These are phyloP conservation scores for Apis mellifera DNA, from an alignment of 1,140 invertebrate species.

Conservation along the genomic window DNA sequence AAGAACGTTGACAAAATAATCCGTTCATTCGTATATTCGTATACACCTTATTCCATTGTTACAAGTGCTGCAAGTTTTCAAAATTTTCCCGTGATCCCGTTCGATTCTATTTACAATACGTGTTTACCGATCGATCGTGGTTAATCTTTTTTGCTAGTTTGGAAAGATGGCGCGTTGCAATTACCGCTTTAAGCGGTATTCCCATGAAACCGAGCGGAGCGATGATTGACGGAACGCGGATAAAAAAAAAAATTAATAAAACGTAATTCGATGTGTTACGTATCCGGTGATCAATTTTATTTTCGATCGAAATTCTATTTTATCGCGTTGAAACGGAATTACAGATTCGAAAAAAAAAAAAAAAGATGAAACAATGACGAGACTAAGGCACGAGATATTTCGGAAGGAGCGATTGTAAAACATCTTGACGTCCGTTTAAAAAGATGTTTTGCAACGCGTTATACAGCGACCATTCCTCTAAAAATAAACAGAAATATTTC, in stretches of 20 bases:
- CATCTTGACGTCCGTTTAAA: conserved; percentile 2
- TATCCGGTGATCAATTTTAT: neutral
- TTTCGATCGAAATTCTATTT: neutral
- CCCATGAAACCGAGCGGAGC: neutral
- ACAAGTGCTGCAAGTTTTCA: neutral
- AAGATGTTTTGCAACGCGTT: conserved; percentile 20
- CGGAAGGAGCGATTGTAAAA: neutral
- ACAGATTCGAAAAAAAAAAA: neutral
- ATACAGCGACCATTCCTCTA: neutral
- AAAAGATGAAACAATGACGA: neutral
- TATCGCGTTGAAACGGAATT: neutral
- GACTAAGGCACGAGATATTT: neutral
- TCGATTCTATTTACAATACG: neutral
- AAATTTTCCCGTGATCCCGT: neutral
- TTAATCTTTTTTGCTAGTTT: neutral
- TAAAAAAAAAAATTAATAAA: neutral
- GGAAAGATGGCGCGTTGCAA: neutral
- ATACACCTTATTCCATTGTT: neutral
- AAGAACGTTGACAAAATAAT: conserved; percentile 37
- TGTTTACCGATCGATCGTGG: neutral
- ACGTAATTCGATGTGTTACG: neutral
- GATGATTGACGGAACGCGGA: neutral
- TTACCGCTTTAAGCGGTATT: neutral
- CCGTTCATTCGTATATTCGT: conserved; percentile 16
- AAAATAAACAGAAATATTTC: conserved; percentile 45